These are phyloP conservation scores for Oryzias sinensis DNA, from an alignment of 2,797 vertebrate species.

Conservation along the genomic window DNA sequence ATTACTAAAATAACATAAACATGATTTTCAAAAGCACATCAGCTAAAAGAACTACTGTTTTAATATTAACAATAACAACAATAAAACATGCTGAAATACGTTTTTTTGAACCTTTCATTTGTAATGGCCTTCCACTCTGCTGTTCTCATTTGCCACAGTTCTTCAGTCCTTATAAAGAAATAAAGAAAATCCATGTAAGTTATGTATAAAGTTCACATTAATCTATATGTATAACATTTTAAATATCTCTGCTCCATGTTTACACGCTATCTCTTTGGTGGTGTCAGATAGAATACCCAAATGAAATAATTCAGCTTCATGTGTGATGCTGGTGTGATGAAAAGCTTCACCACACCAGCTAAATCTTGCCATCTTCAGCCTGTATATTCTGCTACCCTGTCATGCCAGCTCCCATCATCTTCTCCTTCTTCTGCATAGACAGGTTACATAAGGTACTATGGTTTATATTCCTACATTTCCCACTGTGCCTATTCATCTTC, in stretches of 20 bases:
- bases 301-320: conserved; percentile 38
- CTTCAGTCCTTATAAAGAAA: too few relatives aligned
- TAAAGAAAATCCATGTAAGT: too few relatives aligned
- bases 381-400: conserved; percentile 35
- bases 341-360: too few relatives aligned
- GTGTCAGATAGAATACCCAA: conserved; percentile 37
- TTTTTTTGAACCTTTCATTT: too few relatives aligned
- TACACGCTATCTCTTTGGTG: conserved; percentile 11
- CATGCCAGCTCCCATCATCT: conserved; percentile 25
- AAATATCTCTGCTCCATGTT: conserved; percentile 16
- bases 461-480: conserved; percentile 42
- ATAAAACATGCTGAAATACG: too few relatives aligned
- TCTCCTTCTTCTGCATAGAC: conserved; percentile 41
- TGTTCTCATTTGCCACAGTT: too few relatives aligned
- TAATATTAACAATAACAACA: too few relatives aligned
- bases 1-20: too few relatives aligned
- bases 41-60: too few relatives aligned
- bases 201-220: neutral
- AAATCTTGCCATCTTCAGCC: conserved; percentile 39
- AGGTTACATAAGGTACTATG: conserved; percentile 45
- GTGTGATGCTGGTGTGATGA: too few relatives aligned
- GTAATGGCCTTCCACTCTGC: too few relatives aligned
- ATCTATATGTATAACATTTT: conserved; percentile 6
- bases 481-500: conserved; percentile 25
- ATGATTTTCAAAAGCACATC: too few relatives aligned